phyloP scores from a whole-genome alignment of 2,888 invertebrate species.

The Galeruca laticollis region DNA sequence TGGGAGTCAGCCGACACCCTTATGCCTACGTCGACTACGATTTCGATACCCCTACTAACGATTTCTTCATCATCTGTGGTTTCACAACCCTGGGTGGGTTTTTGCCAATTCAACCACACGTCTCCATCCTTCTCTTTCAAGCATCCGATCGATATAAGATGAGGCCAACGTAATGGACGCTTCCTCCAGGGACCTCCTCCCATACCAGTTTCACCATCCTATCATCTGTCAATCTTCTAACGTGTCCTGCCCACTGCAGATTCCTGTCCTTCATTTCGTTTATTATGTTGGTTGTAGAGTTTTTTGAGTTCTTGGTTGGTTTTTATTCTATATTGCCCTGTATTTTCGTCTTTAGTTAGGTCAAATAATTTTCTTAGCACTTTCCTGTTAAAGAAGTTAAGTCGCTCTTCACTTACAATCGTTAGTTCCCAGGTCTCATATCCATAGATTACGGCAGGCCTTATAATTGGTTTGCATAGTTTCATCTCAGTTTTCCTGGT shows the following conservation, averaged over 20 bases:
- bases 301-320: neutral
- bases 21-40: too few relatives aligned
- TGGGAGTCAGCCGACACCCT: too few relatives aligned
- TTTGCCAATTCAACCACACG: too few relatives aligned
- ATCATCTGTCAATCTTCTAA: neutral
- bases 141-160: slow-evolving; percentile 1
- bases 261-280: neutral
- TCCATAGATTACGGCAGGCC: slow-evolving; percentile 6
- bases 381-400: neutral
- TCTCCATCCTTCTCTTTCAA: too few relatives aligned
- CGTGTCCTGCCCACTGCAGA: neutral
- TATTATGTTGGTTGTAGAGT: slow-evolving; percentile 1
- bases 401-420: neutral
- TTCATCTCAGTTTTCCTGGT: slow-evolving; percentile 18
- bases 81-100: too few relatives aligned
- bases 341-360: too few relatives aligned
- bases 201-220: too few relatives aligned
- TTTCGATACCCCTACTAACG: too few relatives aligned
- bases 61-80: neutral
- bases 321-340: too few relatives aligned
- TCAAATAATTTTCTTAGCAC: neutral
- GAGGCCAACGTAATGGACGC: too few relatives aligned
- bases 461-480: slow-evolving; percentile 23
- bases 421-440: slow-evolving; percentile 24
- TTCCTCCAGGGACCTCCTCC: neutral